These are phyloP conservation scores for Aplysina aerophoba DNA, from an alignment of 37 sponge, comb jelly and placozoan species.

Conservation along the genomic window DNA sequence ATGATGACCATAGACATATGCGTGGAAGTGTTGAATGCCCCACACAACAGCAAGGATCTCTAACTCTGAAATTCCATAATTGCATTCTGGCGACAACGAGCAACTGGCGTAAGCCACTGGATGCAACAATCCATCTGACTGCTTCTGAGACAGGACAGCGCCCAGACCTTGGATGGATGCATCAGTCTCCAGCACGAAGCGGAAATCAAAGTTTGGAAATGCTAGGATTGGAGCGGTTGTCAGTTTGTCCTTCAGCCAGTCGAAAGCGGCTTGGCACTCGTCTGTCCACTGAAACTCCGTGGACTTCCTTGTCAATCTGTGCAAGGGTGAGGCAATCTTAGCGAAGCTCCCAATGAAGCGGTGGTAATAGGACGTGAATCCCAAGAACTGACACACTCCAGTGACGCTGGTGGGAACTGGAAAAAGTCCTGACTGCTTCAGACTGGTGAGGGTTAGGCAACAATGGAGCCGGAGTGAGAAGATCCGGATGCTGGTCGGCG, in stretches of 20 bases:
- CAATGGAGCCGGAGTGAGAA: no score
- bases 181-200: conserved; percentile 48
- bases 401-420: conserved; percentile 23
- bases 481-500: no score
- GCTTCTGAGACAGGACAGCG: conserved; percentile 36
- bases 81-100: conserved; percentile 29
- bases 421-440: no score
- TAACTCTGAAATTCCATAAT: conserved; percentile 42
- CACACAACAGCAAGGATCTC: conserved; percentile 55
- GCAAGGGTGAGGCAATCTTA: conserved; percentile 24
- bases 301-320: conserved; percentile 27
- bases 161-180: conserved; percentile 32
- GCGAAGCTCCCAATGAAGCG: conserved; percentile 29
- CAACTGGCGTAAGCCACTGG: conserved; percentile 52
- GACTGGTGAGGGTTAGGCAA: no score
- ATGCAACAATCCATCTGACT: conserved; percentile 14
- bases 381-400: conserved; percentile 37
- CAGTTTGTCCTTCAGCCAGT: conserved; percentile 30
- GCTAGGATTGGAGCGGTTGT: conserved; percentile 26
- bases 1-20: conserved; percentile 34
- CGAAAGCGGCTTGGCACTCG: conserved; percentile 25
- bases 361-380: conserved; percentile 46
- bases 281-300: conserved; percentile 9
- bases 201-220: conserved; percentile 30
- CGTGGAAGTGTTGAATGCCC: conserved; percentile 33